phyloP scores from a whole-genome alignment of 2,113 vertebrate species.

The Strigops habroptila region DNA sequence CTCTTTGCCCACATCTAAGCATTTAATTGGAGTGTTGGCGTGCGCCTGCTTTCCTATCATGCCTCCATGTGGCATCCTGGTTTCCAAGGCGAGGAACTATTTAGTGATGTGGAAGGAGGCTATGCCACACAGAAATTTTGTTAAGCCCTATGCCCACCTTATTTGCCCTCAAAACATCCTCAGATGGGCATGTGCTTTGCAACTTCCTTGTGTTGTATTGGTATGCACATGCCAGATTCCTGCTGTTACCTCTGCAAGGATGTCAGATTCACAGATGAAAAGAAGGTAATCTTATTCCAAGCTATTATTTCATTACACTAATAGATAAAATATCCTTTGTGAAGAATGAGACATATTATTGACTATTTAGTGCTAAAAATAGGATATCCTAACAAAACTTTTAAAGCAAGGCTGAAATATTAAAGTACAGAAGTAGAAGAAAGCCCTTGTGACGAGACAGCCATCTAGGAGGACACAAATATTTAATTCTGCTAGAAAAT shows the following conservation, averaged over 20 bases:
- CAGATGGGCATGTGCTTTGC: fast-evolving
- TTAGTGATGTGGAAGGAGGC: not conserved
- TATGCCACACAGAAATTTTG: not conserved
- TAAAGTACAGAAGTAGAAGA: not conserved
- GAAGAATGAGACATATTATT: slow-evolving; percentile 27
- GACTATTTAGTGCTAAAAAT: slow-evolving; percentile 33
- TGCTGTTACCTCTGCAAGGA: not conserved
- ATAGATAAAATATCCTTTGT: slow-evolving; percentile 16
- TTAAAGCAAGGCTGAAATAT: not conserved
- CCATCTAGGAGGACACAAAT: not conserved
- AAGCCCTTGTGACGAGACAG: not conserved
- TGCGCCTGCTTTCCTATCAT: fast-evolving
- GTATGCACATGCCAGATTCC: not conserved
- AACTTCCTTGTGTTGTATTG: not conserved
- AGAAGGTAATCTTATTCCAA: not conserved
- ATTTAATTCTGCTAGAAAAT: not conserved
- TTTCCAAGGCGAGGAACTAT: not conserved
- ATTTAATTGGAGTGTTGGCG: not conserved
- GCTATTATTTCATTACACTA: slow-evolving; percentile 16
- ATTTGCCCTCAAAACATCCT: not conserved
- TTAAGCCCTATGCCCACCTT: not conserved
- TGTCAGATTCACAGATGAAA: not conserved
- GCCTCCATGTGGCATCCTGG: not conserved
- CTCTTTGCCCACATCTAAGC: not conserved
- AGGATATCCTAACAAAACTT: slow-evolving; percentile 17